Evolutionary conservation across 2,113 vertebrate genomes (phyloP).

Genomic region (Platichthys flesus): DNA sequence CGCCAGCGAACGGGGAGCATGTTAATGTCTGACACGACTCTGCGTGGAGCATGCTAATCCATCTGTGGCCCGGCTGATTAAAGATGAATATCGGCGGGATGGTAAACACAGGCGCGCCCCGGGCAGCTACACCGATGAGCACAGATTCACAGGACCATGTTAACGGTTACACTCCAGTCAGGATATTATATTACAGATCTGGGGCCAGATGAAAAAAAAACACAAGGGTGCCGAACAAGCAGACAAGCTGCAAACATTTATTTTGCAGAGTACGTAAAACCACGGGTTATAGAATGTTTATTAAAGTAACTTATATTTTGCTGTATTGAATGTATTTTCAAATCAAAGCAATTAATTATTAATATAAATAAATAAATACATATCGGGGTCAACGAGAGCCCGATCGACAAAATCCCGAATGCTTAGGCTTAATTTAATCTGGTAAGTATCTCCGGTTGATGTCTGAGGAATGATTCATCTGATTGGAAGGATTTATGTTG

Average conservation of each 20-base stretch:
- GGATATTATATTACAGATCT: constrained; percentile 51
- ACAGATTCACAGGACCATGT: constrained; percentile 60
- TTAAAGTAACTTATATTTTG: background rate
- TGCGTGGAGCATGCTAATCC: constrained; percentile 70
- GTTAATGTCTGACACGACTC: constrained; percentile 65
- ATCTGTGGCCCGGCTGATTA: constrained; percentile 69
- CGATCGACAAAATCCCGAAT: background rate
- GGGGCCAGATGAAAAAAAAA: constrained; percentile 18
- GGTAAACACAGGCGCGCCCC: constrained; percentile 62
- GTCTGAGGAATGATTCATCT: constrained; percentile 2
- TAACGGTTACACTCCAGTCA: constrained; percentile 47
- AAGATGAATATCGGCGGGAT: constrained; percentile 74
- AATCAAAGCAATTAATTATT: background rate
- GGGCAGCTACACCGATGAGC: constrained; percentile 52
- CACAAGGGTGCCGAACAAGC: constrained; percentile 8
- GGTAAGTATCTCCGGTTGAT: background rate
- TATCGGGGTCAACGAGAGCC: background rate
- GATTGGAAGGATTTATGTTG: background rate
- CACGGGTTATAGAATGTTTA: background rate
- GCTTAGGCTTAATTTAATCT: background rate
- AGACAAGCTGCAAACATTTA: constrained; percentile 31
- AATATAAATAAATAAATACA: background rate
- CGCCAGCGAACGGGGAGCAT: constrained; percentile 50
- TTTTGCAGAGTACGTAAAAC: constrained; percentile 9
- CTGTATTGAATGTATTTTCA: background rate